phyloP scores from a whole-genome alignment of 2,888 invertebrate genomes.

The Tetrapedia diversipes region DNA sequence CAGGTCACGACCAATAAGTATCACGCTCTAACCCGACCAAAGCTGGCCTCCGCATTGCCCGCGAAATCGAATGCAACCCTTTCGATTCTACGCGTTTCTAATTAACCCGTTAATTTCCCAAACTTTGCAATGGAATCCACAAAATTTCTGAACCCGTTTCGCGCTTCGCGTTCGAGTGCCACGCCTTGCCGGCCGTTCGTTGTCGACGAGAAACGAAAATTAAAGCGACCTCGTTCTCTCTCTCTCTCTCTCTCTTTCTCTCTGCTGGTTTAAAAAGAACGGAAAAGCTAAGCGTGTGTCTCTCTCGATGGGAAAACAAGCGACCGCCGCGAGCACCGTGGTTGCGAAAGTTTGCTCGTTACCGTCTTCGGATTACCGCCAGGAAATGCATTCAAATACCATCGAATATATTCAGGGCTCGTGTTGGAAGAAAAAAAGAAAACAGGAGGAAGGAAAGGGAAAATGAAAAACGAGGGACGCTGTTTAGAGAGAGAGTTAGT shows the following conservation, averaged over 20 bases:
- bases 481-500: background rate
- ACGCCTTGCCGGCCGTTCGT: background rate
- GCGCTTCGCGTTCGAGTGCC: no score
- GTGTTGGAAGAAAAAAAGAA: background rate
- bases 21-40: conserved; percentile 46
- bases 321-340: conserved; percentile 8
- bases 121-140: no score
- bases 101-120: no score
- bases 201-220: conserved; percentile 24
- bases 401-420: conserved; percentile 21
- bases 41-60: conserved; percentile 31
- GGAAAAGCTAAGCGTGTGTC: background rate
- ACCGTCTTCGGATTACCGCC: conserved; percentile 3
- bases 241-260: background rate
- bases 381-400: conserved; percentile 32
- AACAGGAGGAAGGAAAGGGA: no score
- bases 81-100: conserved; percentile 37
- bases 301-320: conserved; percentile 23
- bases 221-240: no score
- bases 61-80: conserved; percentile 45
- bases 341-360: conserved; percentile 44
- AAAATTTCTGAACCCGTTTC: background rate
- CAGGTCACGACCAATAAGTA: conserved; percentile 36
- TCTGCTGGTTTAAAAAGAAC: no score
- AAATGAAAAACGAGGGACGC: conserved; percentile 4